Base-by-base conservation (phyloP, 2,888 invertebrate species). In the Drosophila nr. perissopoda region DNA sequence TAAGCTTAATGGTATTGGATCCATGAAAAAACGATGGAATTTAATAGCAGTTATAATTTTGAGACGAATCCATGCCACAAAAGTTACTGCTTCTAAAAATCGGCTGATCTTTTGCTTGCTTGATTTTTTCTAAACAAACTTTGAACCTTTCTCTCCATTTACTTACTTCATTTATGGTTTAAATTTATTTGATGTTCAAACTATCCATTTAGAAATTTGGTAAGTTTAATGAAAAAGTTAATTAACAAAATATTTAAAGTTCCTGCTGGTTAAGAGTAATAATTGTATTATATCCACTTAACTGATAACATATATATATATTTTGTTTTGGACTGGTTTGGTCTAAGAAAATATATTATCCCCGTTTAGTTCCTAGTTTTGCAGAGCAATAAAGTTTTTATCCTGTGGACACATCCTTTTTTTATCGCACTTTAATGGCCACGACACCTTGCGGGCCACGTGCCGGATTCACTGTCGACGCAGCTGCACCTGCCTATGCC, bases 391-490 rank as follows among this genome's bases (percentile, higher is more conserved):
- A 25, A 46, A 25, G 7, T 16, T 16, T 7, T 8, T 21, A 46
- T 16, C 10, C 21, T 34, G 8, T 21, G 16, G 13, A 10, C 11
- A 18, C 51, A 18, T 18, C 5, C 18, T 18, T 10, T 29, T 27
- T 51, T 18, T 18, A 18, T n/a, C 5, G 33, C 33, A 40, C 21
- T 68, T 68, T 51, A 68, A 68, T 58, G 68, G 46, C 58, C 48
- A 18, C 38, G 69, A 69, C 75, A 74, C 54, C 63, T 74, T 52
- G 18, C 31, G 48, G 25, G 59, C 59, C 76, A 21, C 58, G 65
- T 66, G 51, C 21, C 36, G 59, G 8, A 29, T 33, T 10, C 25
- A 18, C 7, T 25, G 18, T 16, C 29, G 46, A 3, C 21, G 31
- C 7, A n/a, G 25, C 18, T 36, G 36, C 29, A 29, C 5, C 7